Conservation (phyloP, 2,797 vertebrate species). For the Lates japonicus region DNA sequence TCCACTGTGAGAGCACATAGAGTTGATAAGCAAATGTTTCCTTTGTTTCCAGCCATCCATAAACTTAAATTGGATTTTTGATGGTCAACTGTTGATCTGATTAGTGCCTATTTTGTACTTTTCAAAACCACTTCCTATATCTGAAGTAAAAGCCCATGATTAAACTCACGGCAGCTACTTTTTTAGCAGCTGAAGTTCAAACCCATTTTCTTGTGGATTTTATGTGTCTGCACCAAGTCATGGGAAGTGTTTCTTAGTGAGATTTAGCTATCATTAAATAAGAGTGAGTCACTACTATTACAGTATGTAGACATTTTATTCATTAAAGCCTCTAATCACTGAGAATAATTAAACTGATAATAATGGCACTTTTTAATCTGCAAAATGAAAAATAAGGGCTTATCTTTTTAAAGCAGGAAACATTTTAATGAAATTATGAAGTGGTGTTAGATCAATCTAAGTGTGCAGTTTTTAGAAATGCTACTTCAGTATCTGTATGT, state of each 20-base stretch:
- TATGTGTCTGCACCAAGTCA: slow-evolving; percentile 40
- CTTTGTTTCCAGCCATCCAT: slow-evolving; percentile 31
- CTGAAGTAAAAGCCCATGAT: slow-evolving; percentile 32
- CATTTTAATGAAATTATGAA: slow-evolving; percentile 84
- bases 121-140: slow-evolving; percentile 31
- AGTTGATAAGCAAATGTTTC: slow-evolving; percentile 3
- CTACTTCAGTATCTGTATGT: slow-evolving; percentile 56
- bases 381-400: slow-evolving; percentile 78
- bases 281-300: slow-evolving; percentile 74
- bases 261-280: slow-evolving; percentile 70
- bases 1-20: slow-evolving; percentile 8
- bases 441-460: slow-evolving; percentile 70
- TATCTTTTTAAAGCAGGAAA: slow-evolving; percentile 82
- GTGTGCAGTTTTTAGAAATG: slow-evolving; percentile 64
- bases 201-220: slow-evolving; percentile 45
- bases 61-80: slow-evolving; percentile 45
- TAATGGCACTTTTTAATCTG: slow-evolving; percentile 82
- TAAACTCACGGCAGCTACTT: slow-evolving; percentile 28
- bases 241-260: slow-evolving; percentile 48
- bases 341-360: slow-evolving; percentile 86
- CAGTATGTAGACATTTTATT: slow-evolving; percentile 77
- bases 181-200: slow-evolving; percentile 47
- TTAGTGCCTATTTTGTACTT: slow-evolving; percentile 49
- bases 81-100: slow-evolving; percentile 40
- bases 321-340: slow-evolving; percentile 82